A percentile compares a stretch with the other conserved stretches of the same genome.
These are phyloP conservation scores for Ophion ventricosus DNA, from an alignment of 2,888 invertebrate species.

Conservation along the genomic window DNA sequence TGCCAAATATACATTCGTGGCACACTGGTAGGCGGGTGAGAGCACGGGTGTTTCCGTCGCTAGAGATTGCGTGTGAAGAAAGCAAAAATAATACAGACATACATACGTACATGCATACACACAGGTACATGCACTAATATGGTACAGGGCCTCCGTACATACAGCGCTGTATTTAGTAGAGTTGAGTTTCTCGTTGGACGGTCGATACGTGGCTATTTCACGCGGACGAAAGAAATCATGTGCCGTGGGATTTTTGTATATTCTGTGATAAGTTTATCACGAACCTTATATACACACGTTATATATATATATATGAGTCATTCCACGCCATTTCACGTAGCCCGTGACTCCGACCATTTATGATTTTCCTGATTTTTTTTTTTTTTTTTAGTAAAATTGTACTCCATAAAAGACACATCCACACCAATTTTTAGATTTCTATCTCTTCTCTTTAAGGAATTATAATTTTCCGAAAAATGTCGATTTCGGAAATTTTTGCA, in stretches of 20 bases:
- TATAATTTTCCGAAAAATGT: too few species aligned
- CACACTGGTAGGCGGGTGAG: slow-evolving; percentile 19
- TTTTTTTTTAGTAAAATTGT: too few species aligned
- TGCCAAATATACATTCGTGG: slow-evolving; percentile 68
- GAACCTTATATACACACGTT: background rate
- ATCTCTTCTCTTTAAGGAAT: too few species aligned
- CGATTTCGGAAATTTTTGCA: too few species aligned
- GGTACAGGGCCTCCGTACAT: background rate
- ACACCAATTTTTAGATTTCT: too few species aligned
- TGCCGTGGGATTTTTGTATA: background rate
- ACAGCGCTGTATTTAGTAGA: background rate
- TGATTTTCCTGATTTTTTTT: too few species aligned
- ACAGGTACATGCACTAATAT: background rate
- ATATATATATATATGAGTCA: too few species aligned
- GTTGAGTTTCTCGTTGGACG: slow-evolving; percentile 3
- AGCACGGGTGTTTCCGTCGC: slow-evolving; percentile 19
- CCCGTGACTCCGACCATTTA: too few species aligned
- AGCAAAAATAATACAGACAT: slow-evolving; percentile 33
- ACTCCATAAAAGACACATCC: too few species aligned
- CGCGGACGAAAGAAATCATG: slow-evolving; percentile 12
- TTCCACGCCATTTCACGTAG: too few species aligned
- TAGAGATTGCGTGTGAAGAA: slow-evolving; percentile 66
- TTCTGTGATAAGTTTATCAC: background rate
- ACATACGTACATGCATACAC: background rate
- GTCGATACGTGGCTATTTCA: slow-evolving; percentile 56